These are phyloP conservation scores for Eulimnadia texana DNA, from an alignment of 1,140 invertebrate genomes.

Conservation along the genomic window DNA sequence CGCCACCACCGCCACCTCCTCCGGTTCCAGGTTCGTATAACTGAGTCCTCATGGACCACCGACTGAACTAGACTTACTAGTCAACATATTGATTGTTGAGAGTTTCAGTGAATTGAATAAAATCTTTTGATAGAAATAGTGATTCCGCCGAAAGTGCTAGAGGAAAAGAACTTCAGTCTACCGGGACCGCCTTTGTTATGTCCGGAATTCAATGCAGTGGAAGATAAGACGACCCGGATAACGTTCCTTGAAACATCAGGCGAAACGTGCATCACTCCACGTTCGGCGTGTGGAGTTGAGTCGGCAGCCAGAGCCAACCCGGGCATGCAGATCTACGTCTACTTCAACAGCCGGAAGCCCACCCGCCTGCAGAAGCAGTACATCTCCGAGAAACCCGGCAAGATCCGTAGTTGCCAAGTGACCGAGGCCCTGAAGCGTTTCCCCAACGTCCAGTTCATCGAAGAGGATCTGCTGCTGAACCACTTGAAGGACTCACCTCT, in stretches of 20 bases:
- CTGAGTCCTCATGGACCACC: too few species aligned
- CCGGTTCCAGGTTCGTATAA: too few species aligned
- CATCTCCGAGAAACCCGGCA: not conserved
- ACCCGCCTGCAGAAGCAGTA: not conserved
- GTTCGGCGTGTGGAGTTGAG: constrained; percentile 1
- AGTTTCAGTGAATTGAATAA: too few species aligned
- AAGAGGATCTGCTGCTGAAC: not conserved
- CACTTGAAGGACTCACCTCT: not conserved
- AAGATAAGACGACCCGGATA: not conserved
- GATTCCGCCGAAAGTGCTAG: too few species aligned
- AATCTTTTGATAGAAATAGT: too few species aligned
- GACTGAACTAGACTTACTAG: too few species aligned
- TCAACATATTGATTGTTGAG: too few species aligned
- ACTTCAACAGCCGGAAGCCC: not conserved
- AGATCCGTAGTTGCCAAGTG: not conserved
- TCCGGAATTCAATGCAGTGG: too few species aligned
- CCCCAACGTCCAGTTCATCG: not conserved
- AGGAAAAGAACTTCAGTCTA: too few species aligned
- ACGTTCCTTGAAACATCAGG: constrained; percentile 7
- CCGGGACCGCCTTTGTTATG: too few species aligned
- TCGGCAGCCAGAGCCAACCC: constrained; percentile 5
- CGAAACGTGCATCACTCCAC: not conserved
- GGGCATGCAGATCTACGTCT: not conserved
- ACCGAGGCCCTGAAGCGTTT: not conserved
- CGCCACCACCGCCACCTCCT: too few species aligned